Percentiles rank a stretch among this genome's conserved stretches.
Evolutionary conservation across 2,888 invertebrate genomes (phyloP).

Genomic region (Cantharis rufa): DNA sequence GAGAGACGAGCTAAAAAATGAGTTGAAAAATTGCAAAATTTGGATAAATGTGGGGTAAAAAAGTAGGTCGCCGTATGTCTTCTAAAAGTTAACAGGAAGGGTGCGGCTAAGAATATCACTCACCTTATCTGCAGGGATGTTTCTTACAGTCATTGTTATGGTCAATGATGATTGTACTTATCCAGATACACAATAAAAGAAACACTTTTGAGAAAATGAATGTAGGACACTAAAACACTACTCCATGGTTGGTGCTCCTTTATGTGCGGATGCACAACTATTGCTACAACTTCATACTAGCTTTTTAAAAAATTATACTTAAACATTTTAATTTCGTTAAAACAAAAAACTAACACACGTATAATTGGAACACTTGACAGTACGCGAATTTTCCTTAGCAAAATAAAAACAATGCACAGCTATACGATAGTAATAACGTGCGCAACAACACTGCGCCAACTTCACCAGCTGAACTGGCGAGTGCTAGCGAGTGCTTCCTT

Average conservation of each 20-base stretch:
- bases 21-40: not conserved
- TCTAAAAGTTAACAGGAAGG: conserved; percentile 44
- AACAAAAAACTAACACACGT: conserved; percentile 11
- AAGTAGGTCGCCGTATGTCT: conserved; percentile 51
- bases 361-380: conserved; percentile 11
- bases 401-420: conserved; percentile 44
- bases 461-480: conserved; percentile 34
- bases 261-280: conserved; percentile 18
- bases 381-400: conserved; percentile 18
- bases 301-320: not conserved
- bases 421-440: conserved; percentile 29
- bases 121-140: conserved; percentile 85
- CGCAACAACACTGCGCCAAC: conserved; percentile 42
- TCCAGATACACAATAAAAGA: conserved; percentile 16
- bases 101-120: conserved; percentile 53
- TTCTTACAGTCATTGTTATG: conserved; percentile 75
- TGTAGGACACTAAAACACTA: conserved; percentile 46
- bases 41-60: conserved; percentile 38
- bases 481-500: not conserved
- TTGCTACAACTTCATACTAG: conserved; percentile 22
- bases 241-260: conserved; percentile 40
- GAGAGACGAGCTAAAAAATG: not conserved
- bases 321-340: conserved; percentile 9
- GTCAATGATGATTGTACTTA: conserved; percentile 28
- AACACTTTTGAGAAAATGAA: conserved; percentile 39